Base-by-base conservation (phyloP, 2,888 invertebrate species). In the Deilephila elpenor region DNA sequence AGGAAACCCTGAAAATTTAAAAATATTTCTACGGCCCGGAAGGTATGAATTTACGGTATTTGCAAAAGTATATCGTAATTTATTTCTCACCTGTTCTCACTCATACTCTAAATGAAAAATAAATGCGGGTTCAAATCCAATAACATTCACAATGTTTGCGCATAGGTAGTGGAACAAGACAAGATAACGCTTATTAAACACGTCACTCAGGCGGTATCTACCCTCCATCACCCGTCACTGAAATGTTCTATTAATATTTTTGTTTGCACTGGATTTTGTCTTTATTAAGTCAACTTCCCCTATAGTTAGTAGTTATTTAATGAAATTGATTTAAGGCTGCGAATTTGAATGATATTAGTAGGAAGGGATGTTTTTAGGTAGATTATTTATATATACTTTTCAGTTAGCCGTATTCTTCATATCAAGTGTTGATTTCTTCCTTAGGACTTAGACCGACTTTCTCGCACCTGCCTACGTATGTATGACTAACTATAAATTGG, bases 141-240 rank as follows among this genome's bases (percentile, higher is more conserved):
- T 6, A 17, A 19, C 5, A 37, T 20, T 20, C 20, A 64, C 44
- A 67, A 51, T 25, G 44, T 67, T 44, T 44, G 51, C 25, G 20
- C 25, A 78, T 81, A 67, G 62, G n/a, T 34, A 62, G 67, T 25
- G 44, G 51, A 51, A 85, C 83, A 86, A 86, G 87, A 88, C 87
- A 89, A 88, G 93, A 93, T 94, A 94, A 88, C 87, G 89, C 92
- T 93, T 93, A 93, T 93, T 93, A 93, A 91, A 90, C 90, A 88
- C 86, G 93, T 93, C 93, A 91, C 85, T 89, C 91, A 84, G 78
- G 93, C 93, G 89, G 78, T 91, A 94, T 93, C 94, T 93, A 89
- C 94, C 94, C 93, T 88, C 86, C 80, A 92, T 93, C 93, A 76
- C 74, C 83, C 84, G 87, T 82, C 82, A 84, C 88, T 90, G 91